Conservation (phyloP, 1,140 invertebrate genomes). For the Drosophila pruinosa region DNA sequence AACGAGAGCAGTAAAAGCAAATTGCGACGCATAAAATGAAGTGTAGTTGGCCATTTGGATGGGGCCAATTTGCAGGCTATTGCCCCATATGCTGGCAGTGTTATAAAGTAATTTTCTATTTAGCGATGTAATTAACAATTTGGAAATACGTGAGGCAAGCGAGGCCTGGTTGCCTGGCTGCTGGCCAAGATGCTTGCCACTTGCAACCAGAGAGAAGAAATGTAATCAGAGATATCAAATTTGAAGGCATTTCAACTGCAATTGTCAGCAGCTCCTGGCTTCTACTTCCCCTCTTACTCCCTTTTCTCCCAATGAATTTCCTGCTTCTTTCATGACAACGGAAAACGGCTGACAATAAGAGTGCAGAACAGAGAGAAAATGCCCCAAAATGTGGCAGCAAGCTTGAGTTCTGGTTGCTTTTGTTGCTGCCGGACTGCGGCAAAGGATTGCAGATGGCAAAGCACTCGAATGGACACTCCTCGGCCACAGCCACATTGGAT, state of each 20-base stretch:
- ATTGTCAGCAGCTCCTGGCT: neutral
- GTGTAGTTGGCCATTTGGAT: constrained; percentile 10
- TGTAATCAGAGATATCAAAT: constrained; percentile 26
- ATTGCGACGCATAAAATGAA: constrained; percentile 49
- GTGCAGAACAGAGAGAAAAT: constrained; percentile 40
- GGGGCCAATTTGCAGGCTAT: constrained; percentile 7
- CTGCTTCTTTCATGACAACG: neutral
- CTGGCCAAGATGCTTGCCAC: neutral
- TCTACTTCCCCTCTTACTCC: too few relatives aligned
- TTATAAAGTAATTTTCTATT: constrained; percentile 60
- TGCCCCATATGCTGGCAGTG: constrained; percentile 30
- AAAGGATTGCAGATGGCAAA: constrained; percentile 24
- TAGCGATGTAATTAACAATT: constrained; percentile 69
- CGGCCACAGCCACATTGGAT: constrained; percentile 14
- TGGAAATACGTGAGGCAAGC: constrained; percentile 50
- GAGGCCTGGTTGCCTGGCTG: constrained; percentile 29
- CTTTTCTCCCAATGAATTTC: neutral
- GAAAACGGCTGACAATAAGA: constrained; percentile 12
- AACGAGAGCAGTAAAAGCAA: constrained; percentile 34
- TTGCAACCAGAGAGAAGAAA: neutral
- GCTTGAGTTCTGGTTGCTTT: constrained; percentile 15
- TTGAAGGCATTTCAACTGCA: constrained; percentile 45
- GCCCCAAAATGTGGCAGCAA: constrained; percentile 44
- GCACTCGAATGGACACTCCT: constrained; percentile 1
- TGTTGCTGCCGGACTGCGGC: constrained; percentile 25